A percentile compares a stretch with the other conserved stretches of the same genome.
Conservation (phyloP, 2,113 vertebrate genomes). For the Pluvianellus socialis region DNA sequence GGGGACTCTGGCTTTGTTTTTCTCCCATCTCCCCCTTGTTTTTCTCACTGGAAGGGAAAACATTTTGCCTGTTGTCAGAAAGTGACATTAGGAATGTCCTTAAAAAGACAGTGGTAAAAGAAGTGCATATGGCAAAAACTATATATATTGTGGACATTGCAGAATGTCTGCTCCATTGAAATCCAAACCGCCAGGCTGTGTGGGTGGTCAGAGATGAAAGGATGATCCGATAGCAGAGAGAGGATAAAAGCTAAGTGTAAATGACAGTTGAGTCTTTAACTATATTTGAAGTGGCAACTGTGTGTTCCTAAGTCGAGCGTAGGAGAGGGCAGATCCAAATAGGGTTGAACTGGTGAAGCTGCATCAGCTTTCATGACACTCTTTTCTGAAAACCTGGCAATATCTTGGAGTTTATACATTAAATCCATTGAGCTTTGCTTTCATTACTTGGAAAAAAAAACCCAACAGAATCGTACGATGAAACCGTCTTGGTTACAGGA, state of each 20-base stretch:
- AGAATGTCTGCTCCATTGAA: neutral
- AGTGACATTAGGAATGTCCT: neutral
- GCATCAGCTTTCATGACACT: neutral
- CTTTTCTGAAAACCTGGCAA: neutral
- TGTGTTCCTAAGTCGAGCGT: neutral
- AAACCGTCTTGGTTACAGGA: neutral
- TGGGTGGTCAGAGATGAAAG: conserved; percentile 20
- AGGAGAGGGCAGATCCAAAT: neutral
- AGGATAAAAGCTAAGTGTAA: neutral
- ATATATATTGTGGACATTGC: neutral
- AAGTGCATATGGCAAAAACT: neutral
- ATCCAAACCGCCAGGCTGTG: neutral
- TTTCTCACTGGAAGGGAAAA: neutral
- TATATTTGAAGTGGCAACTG: neutral
- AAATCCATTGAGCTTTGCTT: neutral
- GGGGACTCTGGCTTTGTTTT: neutral
- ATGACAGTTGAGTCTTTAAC: neutral
- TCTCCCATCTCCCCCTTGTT: neutral
- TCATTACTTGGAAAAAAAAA: neutral
- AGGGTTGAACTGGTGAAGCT: neutral
- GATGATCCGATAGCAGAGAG: neutral
- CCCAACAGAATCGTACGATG: rapidly evolving
- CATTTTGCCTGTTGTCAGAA: neutral
- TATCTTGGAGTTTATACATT: neutral
- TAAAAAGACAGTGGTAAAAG: neutral